Percentiles rank a stretch among this genome's conserved stretches.
phyloP scores from a whole-genome alignment of 1,140 invertebrate species.

The Idris sp. region DNA sequence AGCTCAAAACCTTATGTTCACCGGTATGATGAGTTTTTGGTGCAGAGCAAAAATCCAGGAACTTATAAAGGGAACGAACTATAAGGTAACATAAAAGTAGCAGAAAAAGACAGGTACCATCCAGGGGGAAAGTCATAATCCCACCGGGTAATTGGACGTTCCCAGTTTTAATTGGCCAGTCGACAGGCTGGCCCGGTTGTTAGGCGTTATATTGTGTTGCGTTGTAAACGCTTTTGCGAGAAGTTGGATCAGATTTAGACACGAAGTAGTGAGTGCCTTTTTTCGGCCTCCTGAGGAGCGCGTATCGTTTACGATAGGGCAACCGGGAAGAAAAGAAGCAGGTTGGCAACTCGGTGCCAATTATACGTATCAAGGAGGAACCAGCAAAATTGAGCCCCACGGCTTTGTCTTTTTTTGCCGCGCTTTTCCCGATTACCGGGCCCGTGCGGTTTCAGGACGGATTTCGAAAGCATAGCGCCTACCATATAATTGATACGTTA shows the following conservation, averaged over 20 bases:
- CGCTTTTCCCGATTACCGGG: slow-evolving; percentile 67
- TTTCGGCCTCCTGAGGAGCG: slow-evolving; percentile 58
- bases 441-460: slow-evolving; percentile 53
- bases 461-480: slow-evolving; percentile 70
- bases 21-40: slow-evolving; percentile 53
- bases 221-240: slow-evolving; percentile 70
- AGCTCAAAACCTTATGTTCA: slow-evolving; percentile 44
- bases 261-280: slow-evolving; percentile 53
- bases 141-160: slow-evolving; percentile 74
- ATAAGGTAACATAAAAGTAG: slow-evolving; percentile 61
- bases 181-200: slow-evolving; percentile 69
- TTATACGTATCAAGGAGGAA: slow-evolving; percentile 68
- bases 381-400: slow-evolving; percentile 63
- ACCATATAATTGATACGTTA: slow-evolving; percentile 79
- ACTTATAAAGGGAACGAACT: slow-evolving; percentile 57
- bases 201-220: slow-evolving; percentile 73
- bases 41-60: slow-evolving; percentile 51
- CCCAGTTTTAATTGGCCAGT: slow-evolving; percentile 76
- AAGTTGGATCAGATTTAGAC: slow-evolving; percentile 68
- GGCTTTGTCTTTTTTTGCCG: slow-evolving; percentile 51
- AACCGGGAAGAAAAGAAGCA: slow-evolving; percentile 64
- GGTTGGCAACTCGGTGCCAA: slow-evolving; percentile 63
- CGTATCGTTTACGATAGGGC: slow-evolving; percentile 68
- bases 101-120: slow-evolving; percentile 58
- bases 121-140: slow-evolving; percentile 70